These are phyloP conservation scores for Decapterus maruadsi DNA, from an alignment of 2,797 vertebrate genomes.

Conservation along the genomic window DNA sequence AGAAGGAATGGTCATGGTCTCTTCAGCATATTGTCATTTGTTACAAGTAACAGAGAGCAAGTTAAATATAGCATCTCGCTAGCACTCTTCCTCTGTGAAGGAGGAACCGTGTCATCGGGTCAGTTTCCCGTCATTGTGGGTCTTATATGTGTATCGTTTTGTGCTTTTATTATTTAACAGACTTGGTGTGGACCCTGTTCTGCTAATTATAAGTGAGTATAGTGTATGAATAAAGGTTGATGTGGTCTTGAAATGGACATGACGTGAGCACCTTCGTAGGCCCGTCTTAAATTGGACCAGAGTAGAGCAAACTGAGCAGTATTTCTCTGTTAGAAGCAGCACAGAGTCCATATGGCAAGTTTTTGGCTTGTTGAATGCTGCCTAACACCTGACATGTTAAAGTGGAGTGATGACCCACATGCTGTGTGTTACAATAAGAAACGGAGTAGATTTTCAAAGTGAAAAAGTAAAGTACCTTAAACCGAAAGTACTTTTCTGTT, in stretches of 20 bases:
- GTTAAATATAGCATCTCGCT: conserved; percentile 65
- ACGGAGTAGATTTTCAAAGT: background rate
- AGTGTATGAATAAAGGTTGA: background rate
- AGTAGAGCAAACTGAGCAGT: no score
- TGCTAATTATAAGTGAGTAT: background rate
- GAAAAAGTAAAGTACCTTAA: background rate
- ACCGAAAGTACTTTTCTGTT: background rate
- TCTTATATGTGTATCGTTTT: conserved; percentile 12
- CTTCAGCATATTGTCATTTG: conserved; percentile 4
- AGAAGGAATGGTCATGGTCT: conserved; percentile 41
- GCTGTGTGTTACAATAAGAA: background rate
- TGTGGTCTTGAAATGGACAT: background rate
- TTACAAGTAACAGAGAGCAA: background rate
- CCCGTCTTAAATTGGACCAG: background rate
- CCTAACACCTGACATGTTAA: background rate
- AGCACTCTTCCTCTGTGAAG: conserved; percentile 67
- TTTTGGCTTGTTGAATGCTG: background rate
- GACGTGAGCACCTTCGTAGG: background rate
- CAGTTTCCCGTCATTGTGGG: conserved; percentile 75
- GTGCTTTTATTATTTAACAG: background rate
- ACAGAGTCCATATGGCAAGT: background rate
- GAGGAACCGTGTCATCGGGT: conserved; percentile 68
- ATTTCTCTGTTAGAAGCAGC: background rate
- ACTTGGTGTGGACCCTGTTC: background rate
- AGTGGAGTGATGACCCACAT: background rate